Evolutionary conservation across 2,113 vertebrate species (phyloP).

Genomic region (Nannospalax galili): DNA sequence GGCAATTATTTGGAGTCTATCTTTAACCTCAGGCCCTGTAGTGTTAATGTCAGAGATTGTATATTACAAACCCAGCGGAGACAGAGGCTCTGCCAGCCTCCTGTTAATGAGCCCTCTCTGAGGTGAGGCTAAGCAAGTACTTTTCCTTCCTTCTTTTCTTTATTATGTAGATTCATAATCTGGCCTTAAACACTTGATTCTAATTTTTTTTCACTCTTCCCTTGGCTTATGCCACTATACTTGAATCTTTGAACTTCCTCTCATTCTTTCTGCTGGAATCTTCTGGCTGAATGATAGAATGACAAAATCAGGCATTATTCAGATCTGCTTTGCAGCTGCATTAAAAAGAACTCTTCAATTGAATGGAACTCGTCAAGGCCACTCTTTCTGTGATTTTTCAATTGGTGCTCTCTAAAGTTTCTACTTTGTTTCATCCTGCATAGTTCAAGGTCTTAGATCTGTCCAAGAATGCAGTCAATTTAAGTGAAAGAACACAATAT

Average conservation of each 20-base stretch:
- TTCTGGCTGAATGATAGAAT: constrained; percentile 70
- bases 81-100: neutral
- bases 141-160: constrained; percentile 27
- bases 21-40: neutral
- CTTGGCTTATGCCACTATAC: constrained; percentile 45
- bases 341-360: constrained; percentile 59
- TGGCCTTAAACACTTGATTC: neutral
- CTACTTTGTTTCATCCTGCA: constrained; percentile 68
- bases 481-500: neutral
- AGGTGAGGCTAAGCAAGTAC: neutral
- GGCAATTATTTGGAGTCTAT: neutral
- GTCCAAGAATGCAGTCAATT: constrained; percentile 56
- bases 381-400: constrained; percentile 63
- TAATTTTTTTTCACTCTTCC: constrained; percentile 21
- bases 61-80: fast-evolving
- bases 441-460: neutral
- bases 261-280: constrained; percentile 55
- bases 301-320: constrained; percentile 79
- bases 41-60: neutral
- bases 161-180: constrained; percentile 13
- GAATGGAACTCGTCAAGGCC: constrained; percentile 74
- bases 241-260: constrained; percentile 71
- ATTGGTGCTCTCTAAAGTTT: constrained; percentile 54
- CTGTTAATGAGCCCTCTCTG: neutral
- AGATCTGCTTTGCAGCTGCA: constrained; percentile 76